These are phyloP conservation scores for Hydropsyche betteni DNA, from an alignment of 2,888 invertebrate genomes.

Conservation along the genomic window DNA sequence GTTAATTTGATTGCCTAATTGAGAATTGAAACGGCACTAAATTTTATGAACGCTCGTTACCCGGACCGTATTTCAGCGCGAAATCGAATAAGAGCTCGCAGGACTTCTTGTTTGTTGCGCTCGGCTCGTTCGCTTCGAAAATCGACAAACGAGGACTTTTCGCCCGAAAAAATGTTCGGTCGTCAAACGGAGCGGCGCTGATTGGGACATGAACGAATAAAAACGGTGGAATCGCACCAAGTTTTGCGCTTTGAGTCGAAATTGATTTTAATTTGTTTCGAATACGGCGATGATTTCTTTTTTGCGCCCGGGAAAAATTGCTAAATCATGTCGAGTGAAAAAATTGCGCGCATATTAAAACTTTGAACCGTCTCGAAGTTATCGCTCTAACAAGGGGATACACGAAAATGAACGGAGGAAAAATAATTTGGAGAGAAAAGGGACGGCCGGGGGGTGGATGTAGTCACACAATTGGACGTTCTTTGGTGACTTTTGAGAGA, in stretches of 20 bases:
- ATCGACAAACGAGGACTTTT: conserved; percentile 5
- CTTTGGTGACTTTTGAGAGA: conserved; percentile 35
- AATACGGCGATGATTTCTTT: neutral
- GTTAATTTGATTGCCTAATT: conserved; percentile 51
- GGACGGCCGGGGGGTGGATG: neutral
- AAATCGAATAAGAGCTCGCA: conserved; percentile 19
- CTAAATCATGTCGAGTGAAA: neutral
- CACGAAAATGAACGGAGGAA: neutral
- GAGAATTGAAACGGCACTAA: conserved; percentile 51
- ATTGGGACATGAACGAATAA: no score
- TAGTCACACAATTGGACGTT: conserved; percentile 24
- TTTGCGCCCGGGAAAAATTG: neutral
- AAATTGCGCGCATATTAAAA: conserved; percentile 19
- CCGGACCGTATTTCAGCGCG: conserved; percentile 12
- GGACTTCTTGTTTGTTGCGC: conserved; percentile 21
- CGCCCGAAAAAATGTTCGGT: neutral
- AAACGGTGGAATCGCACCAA: no score
- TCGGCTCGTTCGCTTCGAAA: conserved; percentile 9
- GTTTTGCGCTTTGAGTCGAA: no score
- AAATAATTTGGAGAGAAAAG: conserved; percentile 4
- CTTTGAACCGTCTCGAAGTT: conserved; percentile 25
- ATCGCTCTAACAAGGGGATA: conserved; percentile 19
- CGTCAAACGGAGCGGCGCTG: neutral
- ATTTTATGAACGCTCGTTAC: conserved; percentile 45
- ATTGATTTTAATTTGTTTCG: conserved; percentile 6